Conservation (phyloP, 2,888 invertebrate species). For the Lobophora halterata region DNA sequence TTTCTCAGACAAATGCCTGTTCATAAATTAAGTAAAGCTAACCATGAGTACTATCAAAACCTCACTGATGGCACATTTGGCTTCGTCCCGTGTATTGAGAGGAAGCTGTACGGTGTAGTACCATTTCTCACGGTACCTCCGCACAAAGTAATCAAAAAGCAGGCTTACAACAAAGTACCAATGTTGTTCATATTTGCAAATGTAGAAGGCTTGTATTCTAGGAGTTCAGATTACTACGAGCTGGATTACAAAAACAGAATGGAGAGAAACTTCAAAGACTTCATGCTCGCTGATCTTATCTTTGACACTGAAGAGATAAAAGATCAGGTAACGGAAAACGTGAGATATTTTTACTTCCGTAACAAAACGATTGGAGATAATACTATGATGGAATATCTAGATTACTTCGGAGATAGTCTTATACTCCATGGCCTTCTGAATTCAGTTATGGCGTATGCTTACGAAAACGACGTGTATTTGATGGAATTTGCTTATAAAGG, state of each 20-base stretch:
- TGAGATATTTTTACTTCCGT: slow-evolving; percentile 40
- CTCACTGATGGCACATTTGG: slow-evolving; percentile 41
- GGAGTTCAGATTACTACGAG: slow-evolving; percentile 36
- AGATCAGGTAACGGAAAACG: slow-evolving; percentile 27
- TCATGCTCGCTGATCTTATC: slow-evolving; percentile 40
- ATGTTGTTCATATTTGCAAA: slow-evolving; percentile 37
- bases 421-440: slow-evolving; percentile 35
- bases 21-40: slow-evolving; percentile 28
- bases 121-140: slow-evolving; percentile 35
- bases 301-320: slow-evolving; percentile 33
- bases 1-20: slow-evolving; percentile 31
- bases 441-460: slow-evolving; percentile 32
- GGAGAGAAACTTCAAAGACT: slow-evolving; percentile 38
- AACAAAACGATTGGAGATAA: slow-evolving; percentile 31
- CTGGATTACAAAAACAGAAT: slow-evolving; percentile 37
- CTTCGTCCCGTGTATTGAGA: slow-evolving; percentile 45
- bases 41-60: slow-evolving; percentile 35
- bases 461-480: slow-evolving; percentile 34
- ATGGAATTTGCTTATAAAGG: slow-evolving; percentile 46
- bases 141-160: slow-evolving; percentile 26
- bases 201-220: slow-evolving; percentile 38
- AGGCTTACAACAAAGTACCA: slow-evolving; percentile 34
- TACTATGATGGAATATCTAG: slow-evolving; percentile 31
- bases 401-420: slow-evolving; percentile 40
- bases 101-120: slow-evolving; percentile 18